Percentiles rank a stretch among this genome's conserved stretches.
Conservation (phyloP, 2,797 vertebrate species). For the Calcarius lapponicus region DNA sequence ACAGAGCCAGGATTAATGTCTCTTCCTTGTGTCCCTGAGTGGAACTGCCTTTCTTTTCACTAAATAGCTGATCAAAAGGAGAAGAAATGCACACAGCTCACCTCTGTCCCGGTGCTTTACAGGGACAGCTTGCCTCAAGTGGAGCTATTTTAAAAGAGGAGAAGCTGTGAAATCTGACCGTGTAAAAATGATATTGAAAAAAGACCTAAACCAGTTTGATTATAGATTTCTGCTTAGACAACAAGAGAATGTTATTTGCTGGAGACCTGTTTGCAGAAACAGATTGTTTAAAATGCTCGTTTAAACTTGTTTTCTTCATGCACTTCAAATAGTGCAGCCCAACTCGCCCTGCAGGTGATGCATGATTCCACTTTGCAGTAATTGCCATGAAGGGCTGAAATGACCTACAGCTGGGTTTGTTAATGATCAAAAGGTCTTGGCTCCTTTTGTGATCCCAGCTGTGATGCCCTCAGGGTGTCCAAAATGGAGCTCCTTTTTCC, state of each 20-base stretch:
- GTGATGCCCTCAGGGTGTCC: not conserved
- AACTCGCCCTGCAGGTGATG: not conserved
- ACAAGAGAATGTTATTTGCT: not conserved
- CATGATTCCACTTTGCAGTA: not conserved
- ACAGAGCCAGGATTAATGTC: not conserved
- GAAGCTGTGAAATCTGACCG: not conserved
- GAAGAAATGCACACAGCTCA: not conserved
- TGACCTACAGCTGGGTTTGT: not conserved
- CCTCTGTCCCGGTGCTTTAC: accelerated
- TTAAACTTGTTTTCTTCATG: not conserved
- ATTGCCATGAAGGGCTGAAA: not conserved
- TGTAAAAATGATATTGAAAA: not conserved
- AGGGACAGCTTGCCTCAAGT: not conserved
- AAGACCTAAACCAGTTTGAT: not conserved
- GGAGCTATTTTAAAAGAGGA: not conserved
- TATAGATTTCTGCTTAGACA: not conserved
- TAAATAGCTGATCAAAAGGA: not conserved
- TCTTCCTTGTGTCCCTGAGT: not conserved
- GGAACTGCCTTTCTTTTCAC: not conserved
- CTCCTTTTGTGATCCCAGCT: not conserved
- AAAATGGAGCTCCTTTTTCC: not conserved
- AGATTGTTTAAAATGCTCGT: not conserved
- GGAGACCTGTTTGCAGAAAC: not conserved
- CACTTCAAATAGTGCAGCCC: not conserved
- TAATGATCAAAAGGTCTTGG: not conserved